Percentiles rank a stretch among this genome's conserved stretches.
These are phyloP conservation scores for Hofmannophila pseudospretella DNA, from an alignment of 2,888 invertebrate genomes.

Conservation along the genomic window DNA sequence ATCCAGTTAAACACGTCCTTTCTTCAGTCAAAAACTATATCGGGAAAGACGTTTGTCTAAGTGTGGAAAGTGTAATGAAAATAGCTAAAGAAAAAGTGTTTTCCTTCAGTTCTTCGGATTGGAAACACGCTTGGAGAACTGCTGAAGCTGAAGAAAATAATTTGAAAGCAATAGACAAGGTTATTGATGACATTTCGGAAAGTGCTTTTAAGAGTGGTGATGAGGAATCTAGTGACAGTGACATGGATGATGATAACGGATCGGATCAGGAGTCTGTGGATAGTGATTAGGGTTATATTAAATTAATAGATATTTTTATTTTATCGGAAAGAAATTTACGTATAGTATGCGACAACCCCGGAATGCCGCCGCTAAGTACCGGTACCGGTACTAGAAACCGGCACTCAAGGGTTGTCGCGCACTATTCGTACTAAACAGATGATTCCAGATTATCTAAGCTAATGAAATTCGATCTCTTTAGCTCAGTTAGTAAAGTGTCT, in stretches of 20 bases:
- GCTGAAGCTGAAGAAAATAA: slow-evolving; percentile 29
- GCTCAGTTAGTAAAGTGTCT: too few species aligned
- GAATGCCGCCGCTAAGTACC: too few species aligned
- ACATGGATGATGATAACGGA: slow-evolving; percentile 23
- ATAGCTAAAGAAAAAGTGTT: slow-evolving; percentile 27
- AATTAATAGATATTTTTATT: too few species aligned
- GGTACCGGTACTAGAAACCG: too few species aligned
- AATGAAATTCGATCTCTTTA: too few species aligned
- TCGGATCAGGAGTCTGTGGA: slow-evolving; percentile 30
- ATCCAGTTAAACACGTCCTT: slow-evolving; percentile 24
- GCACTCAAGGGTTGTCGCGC: too few species aligned
- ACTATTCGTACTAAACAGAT: too few species aligned
- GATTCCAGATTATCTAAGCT: too few species aligned
- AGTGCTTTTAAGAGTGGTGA: slow-evolving; percentile 23
- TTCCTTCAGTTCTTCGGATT: slow-evolving; percentile 22
- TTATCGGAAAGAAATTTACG: too few species aligned
- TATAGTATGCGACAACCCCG: too few species aligned
- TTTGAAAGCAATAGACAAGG: slow-evolving; percentile 27
- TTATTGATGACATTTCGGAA: slow-evolving; percentile 31
- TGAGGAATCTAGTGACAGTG: slow-evolving; percentile 24
- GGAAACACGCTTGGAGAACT: slow-evolving; percentile 21
- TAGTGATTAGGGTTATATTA: slow-evolving; percentile 20
- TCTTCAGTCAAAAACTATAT: slow-evolving; percentile 22
- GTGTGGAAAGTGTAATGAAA: slow-evolving; percentile 25
- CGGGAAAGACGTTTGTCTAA: slow-evolving; percentile 23